phyloP scores from a whole-genome alignment of 2,113 vertebrate species.

The Salminus brasiliensis region DNA sequence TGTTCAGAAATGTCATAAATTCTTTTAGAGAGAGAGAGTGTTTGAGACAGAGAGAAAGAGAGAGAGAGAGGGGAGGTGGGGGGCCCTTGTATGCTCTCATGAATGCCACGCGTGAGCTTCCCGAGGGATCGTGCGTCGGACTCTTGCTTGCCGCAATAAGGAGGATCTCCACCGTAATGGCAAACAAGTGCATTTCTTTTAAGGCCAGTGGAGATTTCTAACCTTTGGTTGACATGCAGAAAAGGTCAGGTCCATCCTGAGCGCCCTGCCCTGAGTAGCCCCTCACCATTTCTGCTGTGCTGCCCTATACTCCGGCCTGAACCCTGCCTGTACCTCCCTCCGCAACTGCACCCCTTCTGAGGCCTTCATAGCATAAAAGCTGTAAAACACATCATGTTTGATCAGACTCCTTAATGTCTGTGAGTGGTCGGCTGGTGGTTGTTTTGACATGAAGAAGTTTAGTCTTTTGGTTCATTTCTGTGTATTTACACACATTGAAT shows the following conservation, averaged over 20 bases:
- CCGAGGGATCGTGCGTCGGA: slow-evolving; percentile 63
- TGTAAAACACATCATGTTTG: background rate
- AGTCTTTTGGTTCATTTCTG: no score
- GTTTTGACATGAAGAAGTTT: no score
- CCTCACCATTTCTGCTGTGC: slow-evolving; percentile 61
- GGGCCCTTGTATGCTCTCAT: slow-evolving; percentile 25
- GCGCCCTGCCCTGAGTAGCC: slow-evolving; percentile 63
- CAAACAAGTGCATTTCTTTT: slow-evolving; percentile 79
- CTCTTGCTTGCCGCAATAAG: slow-evolving; percentile 54
- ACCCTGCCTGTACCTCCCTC: slow-evolving; percentile 32
- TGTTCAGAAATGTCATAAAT: slow-evolving; percentile 47
- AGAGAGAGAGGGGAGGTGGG: background rate
- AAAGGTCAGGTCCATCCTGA: slow-evolving; percentile 77
- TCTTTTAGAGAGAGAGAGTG: slow-evolving; percentile 41
- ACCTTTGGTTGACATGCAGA: slow-evolving; percentile 80
- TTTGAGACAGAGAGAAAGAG: slow-evolving; percentile 9
- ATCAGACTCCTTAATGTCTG: background rate
- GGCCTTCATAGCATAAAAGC: background rate
- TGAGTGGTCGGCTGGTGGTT: background rate
- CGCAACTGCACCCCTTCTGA: slow-evolving; percentile 15
- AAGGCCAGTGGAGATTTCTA: slow-evolving; percentile 82
- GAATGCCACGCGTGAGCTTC: slow-evolving; percentile 37
- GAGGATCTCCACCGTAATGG: slow-evolving; percentile 74
- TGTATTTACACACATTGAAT: no score
- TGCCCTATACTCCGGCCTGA: slow-evolving; percentile 11